Percentiles rank a stretch among this genome's conserved stretches.
Conservation (phyloP, 2,888 invertebrate species). For the Harpalus rubripes region DNA sequence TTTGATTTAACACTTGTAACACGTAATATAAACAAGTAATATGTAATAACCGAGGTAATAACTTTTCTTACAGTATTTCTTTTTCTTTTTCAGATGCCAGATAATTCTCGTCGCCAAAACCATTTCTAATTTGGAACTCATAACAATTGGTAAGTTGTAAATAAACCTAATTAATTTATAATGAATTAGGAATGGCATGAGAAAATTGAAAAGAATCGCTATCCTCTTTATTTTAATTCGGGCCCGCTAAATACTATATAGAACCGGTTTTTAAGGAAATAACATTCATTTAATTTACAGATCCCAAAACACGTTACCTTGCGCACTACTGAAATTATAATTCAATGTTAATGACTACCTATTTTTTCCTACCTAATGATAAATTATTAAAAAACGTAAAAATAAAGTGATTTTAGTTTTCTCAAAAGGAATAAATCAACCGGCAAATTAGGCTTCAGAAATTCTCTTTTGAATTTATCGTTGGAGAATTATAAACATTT, state of each 20-base stretch:
- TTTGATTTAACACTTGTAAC: background rate
- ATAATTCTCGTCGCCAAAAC: conserved; percentile 17
- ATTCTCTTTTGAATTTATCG: conserved; percentile 14
- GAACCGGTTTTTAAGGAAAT: conserved; percentile 59
- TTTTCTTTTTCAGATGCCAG: conserved; percentile 31
- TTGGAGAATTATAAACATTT: conserved; percentile 31
- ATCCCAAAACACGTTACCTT: conserved; percentile 52
- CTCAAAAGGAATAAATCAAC: conserved; percentile 35
- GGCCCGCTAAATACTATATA: background rate
- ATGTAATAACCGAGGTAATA: background rate
- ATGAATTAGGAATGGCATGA: background rate
- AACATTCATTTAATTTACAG: conserved; percentile 60
- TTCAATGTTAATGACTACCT: conserved; percentile 44
- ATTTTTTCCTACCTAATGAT: conserved; percentile 27
- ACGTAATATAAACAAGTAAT: background rate
- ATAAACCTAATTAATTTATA: conserved; percentile 30
- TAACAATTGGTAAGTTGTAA: conserved; percentile 42
- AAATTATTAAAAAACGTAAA: conserved; percentile 39
- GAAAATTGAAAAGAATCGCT: conserved; percentile 15
- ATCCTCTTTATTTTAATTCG: conserved; percentile 33
- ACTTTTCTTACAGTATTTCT: background rate
- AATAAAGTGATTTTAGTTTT: conserved; percentile 37
- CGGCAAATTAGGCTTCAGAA: conserved; percentile 35
- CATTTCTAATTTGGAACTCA: conserved; percentile 18
- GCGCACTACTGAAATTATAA: conserved; percentile 58